Base-by-base conservation (phyloP, 1,140 invertebrate species). In the Drosophila ogumai region DNA sequence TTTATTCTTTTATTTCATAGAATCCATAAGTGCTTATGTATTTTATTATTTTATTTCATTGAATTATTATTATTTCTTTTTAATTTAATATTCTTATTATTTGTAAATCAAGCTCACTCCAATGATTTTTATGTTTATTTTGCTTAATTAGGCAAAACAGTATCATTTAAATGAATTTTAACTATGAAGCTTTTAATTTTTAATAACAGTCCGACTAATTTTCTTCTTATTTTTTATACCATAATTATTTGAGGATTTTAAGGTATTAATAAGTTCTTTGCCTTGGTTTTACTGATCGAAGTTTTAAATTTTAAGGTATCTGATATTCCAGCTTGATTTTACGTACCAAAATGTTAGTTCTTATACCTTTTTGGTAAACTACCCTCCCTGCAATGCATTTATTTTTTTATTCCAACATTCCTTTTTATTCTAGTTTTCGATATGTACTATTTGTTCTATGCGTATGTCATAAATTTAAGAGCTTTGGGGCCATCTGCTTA, bases 401-500 rank as follows among this genome's bases (percentile, higher is more conserved):
- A 34, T 55, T 10, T 17, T 32, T 13, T 65, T 22, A 17, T 50
- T 31, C 36, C 8, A 36, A 22, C 10, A 66, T 22, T 22, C 22
- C 3, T 2, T 22, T 22, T 3, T 15, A 50, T 25, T 25, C 19
- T 66, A 12, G 9, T 38, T 10, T 58, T 54, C 22, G 19, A 10
- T 34, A 6, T 15, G 6, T 41, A 28, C 25, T 28, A 12, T 74
- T 54, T 63, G 28, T 63, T 74, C 34, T 52, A 52, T 8, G 36
- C 54, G 22, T 52, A 46, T 61, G 28, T 40, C 38, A 74, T 72
- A 36, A 54, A 61, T 46, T 25, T 31, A 22, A 8, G 22, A 19
- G 38, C 19, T 34, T 59, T 59, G 31, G 47, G 56, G 57, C 71
- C 71, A 74, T 74, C 71, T 74, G 71, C 46, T 74, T 61, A 74